A percentile compares a stretch with the other conserved stretches of the same genome.
Conservation (phyloP, 2,797 vertebrate species). For the Molossus molossus region DNA sequence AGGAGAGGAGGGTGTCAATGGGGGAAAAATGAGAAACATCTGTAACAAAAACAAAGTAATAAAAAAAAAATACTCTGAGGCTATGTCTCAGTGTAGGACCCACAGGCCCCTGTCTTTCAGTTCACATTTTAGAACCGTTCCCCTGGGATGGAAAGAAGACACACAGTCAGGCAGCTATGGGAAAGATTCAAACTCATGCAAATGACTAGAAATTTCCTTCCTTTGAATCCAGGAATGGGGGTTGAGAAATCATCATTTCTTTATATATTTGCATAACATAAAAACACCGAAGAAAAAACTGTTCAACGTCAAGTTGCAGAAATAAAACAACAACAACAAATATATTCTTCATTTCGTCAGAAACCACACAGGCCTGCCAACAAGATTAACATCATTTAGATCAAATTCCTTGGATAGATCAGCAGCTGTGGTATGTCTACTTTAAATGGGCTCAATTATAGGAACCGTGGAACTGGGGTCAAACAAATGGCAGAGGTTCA, state of each 20-base stretch:
- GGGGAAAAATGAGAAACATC: too few relatives aligned
- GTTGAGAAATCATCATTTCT: background rate
- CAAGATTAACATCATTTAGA: background rate
- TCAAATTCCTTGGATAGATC: slow-evolving; percentile 61
- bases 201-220: background rate
- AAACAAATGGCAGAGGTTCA: slow-evolving; percentile 1
- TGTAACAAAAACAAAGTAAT: too few relatives aligned
- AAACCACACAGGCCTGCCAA: slow-evolving; percentile 37
- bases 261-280: background rate
- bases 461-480: slow-evolving; percentile 36
- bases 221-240: background rate
- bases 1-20: too few relatives aligned
- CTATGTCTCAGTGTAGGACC: background rate
- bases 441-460: slow-evolving; percentile 54
- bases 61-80: background rate
- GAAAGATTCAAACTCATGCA: background rate
- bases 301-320: background rate
- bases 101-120: background rate
- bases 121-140: background rate
- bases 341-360: background rate
- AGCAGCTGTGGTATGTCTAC: slow-evolving; percentile 33
- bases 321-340: slow-evolving; percentile 12
- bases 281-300: background rate
- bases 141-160: background rate
- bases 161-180: background rate